Conservation (phyloP, 2,888 invertebrate genomes). For the Odontothrips loti region DNA sequence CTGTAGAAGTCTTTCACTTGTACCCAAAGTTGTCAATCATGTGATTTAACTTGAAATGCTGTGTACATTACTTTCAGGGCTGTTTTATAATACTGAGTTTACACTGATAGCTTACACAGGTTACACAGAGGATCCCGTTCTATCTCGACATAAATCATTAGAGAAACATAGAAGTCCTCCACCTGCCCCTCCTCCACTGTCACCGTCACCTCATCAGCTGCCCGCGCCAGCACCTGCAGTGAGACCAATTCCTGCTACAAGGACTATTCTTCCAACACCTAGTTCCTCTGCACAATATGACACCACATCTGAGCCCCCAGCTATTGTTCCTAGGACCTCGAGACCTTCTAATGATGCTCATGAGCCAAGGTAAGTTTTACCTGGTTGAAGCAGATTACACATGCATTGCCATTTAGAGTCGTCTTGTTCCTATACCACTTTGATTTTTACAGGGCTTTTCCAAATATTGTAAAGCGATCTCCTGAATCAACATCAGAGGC, state of each 20-base stretch:
- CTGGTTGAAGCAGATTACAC: too few relatives aligned
- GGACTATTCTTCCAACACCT: neutral
- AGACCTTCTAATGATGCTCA: neutral
- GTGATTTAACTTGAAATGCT: too few relatives aligned
- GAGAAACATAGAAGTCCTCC: constrained; percentile 16
- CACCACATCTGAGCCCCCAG: neutral
- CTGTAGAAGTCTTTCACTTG: too few relatives aligned
- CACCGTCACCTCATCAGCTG: neutral
- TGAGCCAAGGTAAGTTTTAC: neutral
- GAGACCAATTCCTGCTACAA: neutral
- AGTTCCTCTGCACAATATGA: neutral
- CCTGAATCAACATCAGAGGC: neutral
- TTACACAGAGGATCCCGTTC: constrained; percentile 14
- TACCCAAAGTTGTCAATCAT: too few relatives aligned
- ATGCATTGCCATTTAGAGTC: too few relatives aligned
- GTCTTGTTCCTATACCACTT: neutral
- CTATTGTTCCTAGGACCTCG: neutral
- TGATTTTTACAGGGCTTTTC: neutral
- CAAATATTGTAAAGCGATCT: neutral
- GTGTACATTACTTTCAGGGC: neutral
- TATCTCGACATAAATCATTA: neutral
- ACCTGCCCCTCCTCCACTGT: neutral
- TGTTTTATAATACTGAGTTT: neutral
- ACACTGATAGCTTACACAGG: constrained; percentile 1
- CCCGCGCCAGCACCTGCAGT: neutral